Conservation (phyloP, 2,113 vertebrate genomes). For the Atlantisia rogersi region DNA sequence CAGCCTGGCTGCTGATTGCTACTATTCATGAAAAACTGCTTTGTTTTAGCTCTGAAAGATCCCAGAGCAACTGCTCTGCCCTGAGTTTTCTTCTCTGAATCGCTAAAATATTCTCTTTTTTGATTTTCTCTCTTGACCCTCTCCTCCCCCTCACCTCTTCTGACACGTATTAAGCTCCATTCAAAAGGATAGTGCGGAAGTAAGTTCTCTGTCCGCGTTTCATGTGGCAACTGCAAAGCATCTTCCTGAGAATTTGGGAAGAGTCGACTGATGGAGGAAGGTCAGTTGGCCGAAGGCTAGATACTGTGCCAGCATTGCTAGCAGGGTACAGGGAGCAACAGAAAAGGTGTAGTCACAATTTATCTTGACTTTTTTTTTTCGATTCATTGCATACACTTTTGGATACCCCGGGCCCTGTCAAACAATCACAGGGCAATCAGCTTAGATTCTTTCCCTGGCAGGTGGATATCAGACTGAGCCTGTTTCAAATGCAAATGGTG, state of each 20-base stretch:
- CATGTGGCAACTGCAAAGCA: background rate
- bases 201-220: background rate
- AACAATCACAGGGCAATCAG: background rate
- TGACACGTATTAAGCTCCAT: background rate
- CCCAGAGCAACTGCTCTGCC: background rate
- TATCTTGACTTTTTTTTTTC: background rate
- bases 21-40: background rate
- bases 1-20: constrained; percentile 9
- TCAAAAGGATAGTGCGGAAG: background rate
- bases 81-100: background rate
- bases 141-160: background rate
- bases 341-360: background rate
- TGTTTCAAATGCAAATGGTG: fast-evolving
- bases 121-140: background rate
- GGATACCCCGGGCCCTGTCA: background rate
- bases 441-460: background rate
- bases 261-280: background rate
- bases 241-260: background rate
- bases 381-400: fast-evolving
- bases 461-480: background rate
- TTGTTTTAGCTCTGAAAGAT: constrained; percentile 27
- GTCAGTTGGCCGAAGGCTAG: background rate
- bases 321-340: background rate
- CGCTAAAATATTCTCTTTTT: background rate
- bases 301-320: background rate